Percentiles rank a stretch among this genome's conserved stretches.
Evolutionary conservation across 2,888 invertebrate species (phyloP).

Genomic region (Phragmatobia fuliginosa): DNA sequence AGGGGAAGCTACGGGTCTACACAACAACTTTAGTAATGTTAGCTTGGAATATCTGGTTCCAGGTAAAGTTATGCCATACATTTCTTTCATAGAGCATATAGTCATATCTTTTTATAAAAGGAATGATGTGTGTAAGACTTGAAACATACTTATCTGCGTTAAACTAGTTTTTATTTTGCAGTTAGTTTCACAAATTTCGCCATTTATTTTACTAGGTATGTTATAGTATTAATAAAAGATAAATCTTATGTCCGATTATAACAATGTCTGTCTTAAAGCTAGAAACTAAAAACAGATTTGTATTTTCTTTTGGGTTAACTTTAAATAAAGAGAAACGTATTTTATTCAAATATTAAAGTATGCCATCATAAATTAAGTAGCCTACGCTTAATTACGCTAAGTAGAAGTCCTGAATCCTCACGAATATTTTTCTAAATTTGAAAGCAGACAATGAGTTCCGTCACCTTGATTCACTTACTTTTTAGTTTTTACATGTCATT

Average conservation of each 20-base stretch:
- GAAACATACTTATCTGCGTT: too few relatives aligned
- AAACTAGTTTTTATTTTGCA: too few relatives aligned
- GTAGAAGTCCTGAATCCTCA: background rate
- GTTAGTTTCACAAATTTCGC: too few relatives aligned
- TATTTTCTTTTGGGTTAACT: background rate
- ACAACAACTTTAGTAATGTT: constrained; percentile 57
- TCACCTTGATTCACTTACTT: background rate
- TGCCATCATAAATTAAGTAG: background rate
- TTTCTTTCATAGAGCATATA: background rate
- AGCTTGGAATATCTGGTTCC: constrained; percentile 69
- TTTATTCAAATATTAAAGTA: background rate
- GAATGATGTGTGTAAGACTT: too few relatives aligned
- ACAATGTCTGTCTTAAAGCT: too few relatives aligned
- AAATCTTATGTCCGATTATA: background rate
- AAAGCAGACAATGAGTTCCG: background rate
- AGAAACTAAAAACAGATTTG: too few relatives aligned
- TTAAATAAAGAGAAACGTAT: background rate
- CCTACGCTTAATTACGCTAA: too few relatives aligned
- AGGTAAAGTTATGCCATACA: constrained; percentile 52
- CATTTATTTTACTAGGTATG: too few relatives aligned
- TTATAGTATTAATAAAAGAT: background rate
- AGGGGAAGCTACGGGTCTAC: constrained; percentile 54
- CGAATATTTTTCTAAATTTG: background rate
- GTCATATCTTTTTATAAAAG: too few relatives aligned
- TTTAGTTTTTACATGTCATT: background rate